These are phyloP conservation scores for Aurelia coerulea DNA, from an alignment of 30 jellyfish, hydroid and myxozoan genomes.

Conservation along the genomic window DNA sequence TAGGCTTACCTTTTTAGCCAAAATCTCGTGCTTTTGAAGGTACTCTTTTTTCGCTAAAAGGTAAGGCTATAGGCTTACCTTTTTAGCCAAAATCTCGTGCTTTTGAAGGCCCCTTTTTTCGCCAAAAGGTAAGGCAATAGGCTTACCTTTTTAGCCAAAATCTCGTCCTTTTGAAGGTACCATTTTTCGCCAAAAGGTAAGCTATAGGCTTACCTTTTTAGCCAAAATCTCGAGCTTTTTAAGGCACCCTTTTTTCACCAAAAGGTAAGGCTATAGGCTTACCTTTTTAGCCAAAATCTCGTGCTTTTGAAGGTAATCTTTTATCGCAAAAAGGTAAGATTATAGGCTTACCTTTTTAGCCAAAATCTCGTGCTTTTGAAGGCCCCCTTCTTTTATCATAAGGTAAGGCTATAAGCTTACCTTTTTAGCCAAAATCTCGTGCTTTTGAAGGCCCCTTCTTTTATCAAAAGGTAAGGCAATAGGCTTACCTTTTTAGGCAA, in stretches of 20 bases:
- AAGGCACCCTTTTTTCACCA: not conserved
- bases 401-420: not conserved
- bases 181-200: not conserved
- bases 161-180: not conserved
- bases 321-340: not conserved
- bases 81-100: too few relatives aligned
- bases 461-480: too few relatives aligned
- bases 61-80: not conserved
- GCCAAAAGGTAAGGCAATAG: not conserved
- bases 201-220: not conserved
- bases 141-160: not conserved
- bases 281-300: not conserved
- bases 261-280: conserved; percentile 1
- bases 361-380: too few relatives aligned
- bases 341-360: not conserved
- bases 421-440: too few relatives aligned
- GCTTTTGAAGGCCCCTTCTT: too few relatives aligned
- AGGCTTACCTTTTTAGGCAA: too few relatives aligned
- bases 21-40: too few relatives aligned
- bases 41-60: not conserved
- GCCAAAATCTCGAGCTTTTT: not conserved
- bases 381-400: too few relatives aligned
- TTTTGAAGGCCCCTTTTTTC: too few relatives aligned
- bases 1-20: too few relatives aligned
- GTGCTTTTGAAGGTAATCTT: not conserved